A percentile compares a stretch with the other conserved stretches of the same genome.
These are phyloP conservation scores for Anthonomus grandis DNA, from an alignment of 1,140 invertebrate genomes.

Conservation along the genomic window DNA sequence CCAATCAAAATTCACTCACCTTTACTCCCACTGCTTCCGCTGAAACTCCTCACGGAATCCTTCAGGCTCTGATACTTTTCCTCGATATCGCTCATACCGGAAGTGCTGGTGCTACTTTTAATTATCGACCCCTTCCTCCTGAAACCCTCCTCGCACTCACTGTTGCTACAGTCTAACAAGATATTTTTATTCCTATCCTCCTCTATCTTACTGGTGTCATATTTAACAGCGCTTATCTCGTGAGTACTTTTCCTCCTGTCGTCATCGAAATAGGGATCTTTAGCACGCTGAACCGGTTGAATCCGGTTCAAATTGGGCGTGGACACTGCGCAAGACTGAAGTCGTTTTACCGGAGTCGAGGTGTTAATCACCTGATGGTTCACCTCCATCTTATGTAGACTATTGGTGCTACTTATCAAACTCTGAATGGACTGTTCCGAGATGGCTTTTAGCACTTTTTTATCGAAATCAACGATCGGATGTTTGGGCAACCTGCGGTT, in stretches of 20 bases:
- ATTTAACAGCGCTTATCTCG: conserved; percentile 47
- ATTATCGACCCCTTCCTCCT: conserved; percentile 42
- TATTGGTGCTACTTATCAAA: conserved; percentile 24
- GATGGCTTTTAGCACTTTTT: conserved; percentile 42
- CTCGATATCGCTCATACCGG: conserved; percentile 39
- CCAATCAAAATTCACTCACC: conserved; percentile 42
- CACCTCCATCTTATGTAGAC: conserved; percentile 22
- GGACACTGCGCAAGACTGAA: conserved; percentile 46
- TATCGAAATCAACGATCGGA: conserved; percentile 42
- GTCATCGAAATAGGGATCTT: conserved; percentile 46
- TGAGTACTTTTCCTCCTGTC: conserved; percentile 56
- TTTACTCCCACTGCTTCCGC: conserved; percentile 51
- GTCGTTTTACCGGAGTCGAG: conserved; percentile 14
- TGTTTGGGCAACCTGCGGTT: conserved; percentile 35
- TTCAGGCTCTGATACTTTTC: conserved; percentile 51
- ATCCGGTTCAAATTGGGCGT: conserved; percentile 59
- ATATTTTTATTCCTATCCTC: conserved; percentile 21
- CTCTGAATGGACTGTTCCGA: conserved; percentile 46
- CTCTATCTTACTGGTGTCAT: conserved; percentile 10
- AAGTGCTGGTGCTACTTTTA: conserved; percentile 40
- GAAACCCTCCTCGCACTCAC: conserved; percentile 25
- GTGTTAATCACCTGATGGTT: conserved; percentile 8
- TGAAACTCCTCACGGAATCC: conserved; percentile 52
- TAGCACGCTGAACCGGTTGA: conserved; percentile 44
- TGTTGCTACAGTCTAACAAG: conserved; percentile 12